Evolutionary conservation across 2,113 vertebrate genomes (phyloP).

Genomic region (Cephalopterus ornatus): DNA sequence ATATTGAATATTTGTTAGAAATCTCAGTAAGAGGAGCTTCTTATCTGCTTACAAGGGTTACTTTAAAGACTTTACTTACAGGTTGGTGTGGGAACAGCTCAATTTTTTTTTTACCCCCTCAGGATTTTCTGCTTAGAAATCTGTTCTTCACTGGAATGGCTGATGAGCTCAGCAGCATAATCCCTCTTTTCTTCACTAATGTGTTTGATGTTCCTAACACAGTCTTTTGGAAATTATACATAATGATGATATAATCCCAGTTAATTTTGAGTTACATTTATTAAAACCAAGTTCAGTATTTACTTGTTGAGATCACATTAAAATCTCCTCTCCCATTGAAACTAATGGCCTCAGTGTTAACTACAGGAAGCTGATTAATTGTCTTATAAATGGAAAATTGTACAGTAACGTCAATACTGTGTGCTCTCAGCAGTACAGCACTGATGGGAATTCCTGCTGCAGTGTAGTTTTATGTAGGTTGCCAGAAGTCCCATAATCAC

Average conservation of each 20-base stretch:
- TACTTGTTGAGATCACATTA: not conserved
- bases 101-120: not conserved
- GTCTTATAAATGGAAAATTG: not conserved
- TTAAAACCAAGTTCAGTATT: not conserved
- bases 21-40: not conserved
- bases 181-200: not conserved
- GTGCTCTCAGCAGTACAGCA: not conserved
- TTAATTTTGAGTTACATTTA: not conserved
- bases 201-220: not conserved
- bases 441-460: not conserved
- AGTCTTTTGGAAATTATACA: not conserved
- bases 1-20: not conserved
- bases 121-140: not conserved
- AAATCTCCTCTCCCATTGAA: not conserved
- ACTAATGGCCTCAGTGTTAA: not conserved
- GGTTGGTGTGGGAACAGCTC: not conserved
- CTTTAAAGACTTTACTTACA: not conserved
- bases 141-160: not conserved
- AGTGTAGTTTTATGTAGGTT: not conserved
- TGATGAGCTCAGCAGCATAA: not conserved
- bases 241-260: not conserved
- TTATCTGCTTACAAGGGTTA: not conserved
- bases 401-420: not conserved
- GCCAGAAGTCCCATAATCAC: not conserved
- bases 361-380: not conserved